Conservation (phyloP, 1,140 invertebrate species). For the Drosophila navojoa region DNA sequence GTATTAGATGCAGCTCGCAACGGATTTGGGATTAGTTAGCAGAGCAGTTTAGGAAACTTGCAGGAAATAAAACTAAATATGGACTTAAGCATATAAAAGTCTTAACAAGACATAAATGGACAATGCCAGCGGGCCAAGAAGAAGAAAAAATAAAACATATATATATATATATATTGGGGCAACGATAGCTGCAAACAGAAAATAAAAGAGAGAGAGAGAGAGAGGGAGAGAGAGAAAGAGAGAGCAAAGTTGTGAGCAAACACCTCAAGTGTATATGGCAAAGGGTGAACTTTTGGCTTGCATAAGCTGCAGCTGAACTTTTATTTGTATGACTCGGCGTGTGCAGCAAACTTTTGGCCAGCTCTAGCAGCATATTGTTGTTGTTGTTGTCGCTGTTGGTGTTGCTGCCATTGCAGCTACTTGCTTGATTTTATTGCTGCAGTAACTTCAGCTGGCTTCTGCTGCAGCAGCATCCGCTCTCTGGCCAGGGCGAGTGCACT, state of each 20-base stretch:
- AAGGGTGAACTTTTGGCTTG: constrained; percentile 59
- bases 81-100: constrained; percentile 74
- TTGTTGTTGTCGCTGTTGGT: constrained; percentile 14
- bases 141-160: not conserved
- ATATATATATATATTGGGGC: constrained; percentile 8
- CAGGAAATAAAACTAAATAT: constrained; percentile 69
- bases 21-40: constrained; percentile 64
- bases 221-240: not conserved
- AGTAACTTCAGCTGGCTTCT: constrained; percentile 26
- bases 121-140: constrained; percentile 37
- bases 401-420: constrained; percentile 10
- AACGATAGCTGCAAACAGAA: constrained; percentile 53
- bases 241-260: constrained; percentile 56
- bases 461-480: constrained; percentile 35
- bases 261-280: constrained; percentile 61
- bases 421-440: constrained; percentile 63
- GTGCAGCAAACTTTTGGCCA: constrained; percentile 60
- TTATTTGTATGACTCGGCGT: constrained; percentile 77
- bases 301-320: constrained; percentile 67
- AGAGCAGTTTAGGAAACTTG: constrained; percentile 66
- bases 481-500: constrained; percentile 56
- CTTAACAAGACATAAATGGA: constrained; percentile 81
- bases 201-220: not conserved
- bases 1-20: constrained; percentile 29
- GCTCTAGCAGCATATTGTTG: constrained; percentile 25